Evolutionary conservation across 2,797 vertebrate genomes (phyloP).

Genomic region (Sebastes itinus): DNA sequence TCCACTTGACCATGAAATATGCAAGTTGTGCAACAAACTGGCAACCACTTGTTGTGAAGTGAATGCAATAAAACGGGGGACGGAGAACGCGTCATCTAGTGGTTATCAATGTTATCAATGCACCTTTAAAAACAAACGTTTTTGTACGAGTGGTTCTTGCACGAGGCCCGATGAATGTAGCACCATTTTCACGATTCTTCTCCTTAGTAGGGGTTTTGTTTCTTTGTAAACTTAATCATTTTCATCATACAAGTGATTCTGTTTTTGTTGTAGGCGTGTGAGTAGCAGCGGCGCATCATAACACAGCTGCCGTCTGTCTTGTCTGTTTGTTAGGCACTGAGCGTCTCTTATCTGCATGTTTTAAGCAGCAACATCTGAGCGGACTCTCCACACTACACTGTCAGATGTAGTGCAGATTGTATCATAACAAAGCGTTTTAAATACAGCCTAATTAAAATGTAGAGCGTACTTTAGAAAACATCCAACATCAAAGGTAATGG

Average conservation of each 20-base stretch:
- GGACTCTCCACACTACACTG: neutral
- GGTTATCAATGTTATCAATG: too few relatives aligned
- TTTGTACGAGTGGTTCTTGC: neutral
- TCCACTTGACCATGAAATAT: too few relatives aligned
- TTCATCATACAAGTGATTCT: neutral
- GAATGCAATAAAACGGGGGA: too few relatives aligned
- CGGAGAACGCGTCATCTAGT: rapidly evolving
- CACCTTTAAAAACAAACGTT: too few relatives aligned
- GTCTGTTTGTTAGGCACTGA: constrained; percentile 1
- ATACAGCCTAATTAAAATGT: constrained; percentile 55
- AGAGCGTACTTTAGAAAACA: constrained; percentile 52
- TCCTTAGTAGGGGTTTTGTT: neutral
- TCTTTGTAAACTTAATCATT: neutral
- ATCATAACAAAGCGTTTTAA: constrained; percentile 52
- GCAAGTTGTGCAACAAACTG: too few relatives aligned
- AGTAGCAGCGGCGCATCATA: neutral
- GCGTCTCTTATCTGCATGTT: constrained; percentile 27
- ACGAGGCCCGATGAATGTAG: neutral
- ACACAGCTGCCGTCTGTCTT: neutral
- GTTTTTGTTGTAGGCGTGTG: neutral
- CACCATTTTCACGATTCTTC: neutral
- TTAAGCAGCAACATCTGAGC: constrained; percentile 38
- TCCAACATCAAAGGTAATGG: constrained; percentile 62
- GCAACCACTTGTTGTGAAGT: too few relatives aligned
- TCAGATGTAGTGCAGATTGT: constrained; percentile 23